Conservation (phyloP, 2,888 invertebrate species). For the Scaptomyza cyrtandrae region DNA sequence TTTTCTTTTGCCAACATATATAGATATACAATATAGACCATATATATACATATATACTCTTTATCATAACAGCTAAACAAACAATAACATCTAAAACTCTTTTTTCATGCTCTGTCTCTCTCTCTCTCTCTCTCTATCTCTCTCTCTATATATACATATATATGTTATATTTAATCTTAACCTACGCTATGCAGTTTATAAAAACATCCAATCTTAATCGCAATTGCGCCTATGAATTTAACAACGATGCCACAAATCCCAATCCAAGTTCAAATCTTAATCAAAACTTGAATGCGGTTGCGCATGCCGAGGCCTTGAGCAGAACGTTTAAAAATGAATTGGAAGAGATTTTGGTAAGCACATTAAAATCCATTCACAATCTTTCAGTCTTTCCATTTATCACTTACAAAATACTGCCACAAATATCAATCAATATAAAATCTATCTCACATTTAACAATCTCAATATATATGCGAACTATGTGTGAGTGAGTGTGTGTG, state of each 20-base stretch:
- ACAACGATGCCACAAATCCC: constrained; percentile 71
- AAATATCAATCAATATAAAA: constrained; percentile 14
- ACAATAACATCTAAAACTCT: constrained; percentile 6
- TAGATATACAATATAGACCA: background rate
- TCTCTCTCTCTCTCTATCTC: constrained; percentile 38
- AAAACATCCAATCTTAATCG: constrained; percentile 82
- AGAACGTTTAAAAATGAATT: constrained; percentile 79
- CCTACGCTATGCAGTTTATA: constrained; percentile 73
- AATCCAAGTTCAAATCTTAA: constrained; percentile 69
- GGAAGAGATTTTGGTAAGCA: constrained; percentile 79
- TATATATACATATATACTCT: constrained; percentile 3
- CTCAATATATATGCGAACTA: background rate
- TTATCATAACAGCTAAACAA: background rate
- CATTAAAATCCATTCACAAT: constrained; percentile 28
- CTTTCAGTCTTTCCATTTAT: background rate
- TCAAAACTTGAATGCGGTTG: constrained; percentile 69
- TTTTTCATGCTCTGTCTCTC: constrained; percentile 13
- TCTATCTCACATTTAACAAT: background rate
- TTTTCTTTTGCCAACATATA: background rate
- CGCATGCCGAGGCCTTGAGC: constrained; percentile 76
- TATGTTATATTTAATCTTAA: constrained; percentile 7
- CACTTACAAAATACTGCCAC: constrained; percentile 5
- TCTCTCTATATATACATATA: constrained; percentile 38
- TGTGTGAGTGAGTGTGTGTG: background rate
- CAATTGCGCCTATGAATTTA: constrained; percentile 80